Percentiles rank a stretch among this genome's conserved stretches.
phyloP scores from a whole-genome alignment of 2,113 vertebrate genomes.

The Pomatostomus ruficeps region DNA sequence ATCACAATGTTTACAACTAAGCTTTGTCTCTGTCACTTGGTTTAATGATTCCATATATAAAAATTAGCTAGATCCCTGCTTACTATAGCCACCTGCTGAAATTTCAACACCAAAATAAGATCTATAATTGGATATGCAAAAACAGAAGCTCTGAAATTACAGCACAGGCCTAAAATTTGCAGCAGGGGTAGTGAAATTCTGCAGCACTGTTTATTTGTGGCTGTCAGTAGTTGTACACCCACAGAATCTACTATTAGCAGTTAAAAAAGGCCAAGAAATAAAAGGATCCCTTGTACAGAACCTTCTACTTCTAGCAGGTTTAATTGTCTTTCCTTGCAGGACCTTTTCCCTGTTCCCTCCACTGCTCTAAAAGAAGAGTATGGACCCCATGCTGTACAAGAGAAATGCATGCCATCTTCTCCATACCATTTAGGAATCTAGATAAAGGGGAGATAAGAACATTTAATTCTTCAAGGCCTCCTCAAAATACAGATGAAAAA shows the following conservation, averaged over 20 bases:
- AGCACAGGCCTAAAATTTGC: background rate
- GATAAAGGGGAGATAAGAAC: background rate
- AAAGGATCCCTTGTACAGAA: background rate
- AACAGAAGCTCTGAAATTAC: slow-evolving; percentile 29
- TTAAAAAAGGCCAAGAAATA: background rate
- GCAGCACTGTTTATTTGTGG: background rate
- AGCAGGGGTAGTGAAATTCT: background rate
- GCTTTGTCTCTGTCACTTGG: background rate
- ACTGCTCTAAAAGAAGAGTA: background rate
- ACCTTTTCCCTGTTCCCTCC: background rate
- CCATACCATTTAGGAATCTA: background rate
- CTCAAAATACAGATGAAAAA: background rate
- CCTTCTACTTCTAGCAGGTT: background rate
- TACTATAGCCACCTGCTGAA: slow-evolving; percentile 42
- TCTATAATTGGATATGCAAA: slow-evolving; percentile 34
- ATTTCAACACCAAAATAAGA: slow-evolving; percentile 39
- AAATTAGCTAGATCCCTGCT: slow-evolving; percentile 4
- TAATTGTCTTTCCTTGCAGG: background rate
- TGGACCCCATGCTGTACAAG: background rate
- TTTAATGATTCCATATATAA: background rate
- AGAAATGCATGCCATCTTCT: slow-evolving; percentile 26
- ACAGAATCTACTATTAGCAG: slow-evolving; percentile 30
- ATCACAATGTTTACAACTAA: slow-evolving; percentile 9
- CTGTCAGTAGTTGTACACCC: background rate
- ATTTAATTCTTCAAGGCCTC: background rate